Conservation (phyloP, 2,888 invertebrate species). For the Poecilus cupreus region DNA sequence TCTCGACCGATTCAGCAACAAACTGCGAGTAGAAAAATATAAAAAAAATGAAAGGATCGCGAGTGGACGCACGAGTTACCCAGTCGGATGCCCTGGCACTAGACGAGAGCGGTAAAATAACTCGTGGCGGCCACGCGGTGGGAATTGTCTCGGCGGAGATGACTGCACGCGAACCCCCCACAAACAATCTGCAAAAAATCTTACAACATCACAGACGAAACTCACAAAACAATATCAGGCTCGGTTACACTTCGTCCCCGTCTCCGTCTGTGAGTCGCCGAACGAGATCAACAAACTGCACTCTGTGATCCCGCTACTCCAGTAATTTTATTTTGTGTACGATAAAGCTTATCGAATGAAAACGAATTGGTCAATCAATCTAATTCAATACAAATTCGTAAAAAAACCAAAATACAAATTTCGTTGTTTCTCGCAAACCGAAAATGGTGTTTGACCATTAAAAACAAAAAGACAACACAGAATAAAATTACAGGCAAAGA, state of each 20-base stretch:
- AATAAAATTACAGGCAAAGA: conserved; percentile 58
- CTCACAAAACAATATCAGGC: conserved; percentile 59
- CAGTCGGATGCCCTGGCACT: conserved; percentile 3
- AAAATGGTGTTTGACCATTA: conserved; percentile 46
- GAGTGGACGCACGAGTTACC: neutral
- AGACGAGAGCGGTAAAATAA: conserved; percentile 4
- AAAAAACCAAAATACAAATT: conserved; percentile 56
- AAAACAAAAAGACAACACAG: conserved; percentile 52
- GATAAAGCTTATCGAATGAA: conserved; percentile 4
- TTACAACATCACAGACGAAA: conserved; percentile 59
- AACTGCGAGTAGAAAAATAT: conserved; percentile 41
- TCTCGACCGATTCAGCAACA: conserved; percentile 42
- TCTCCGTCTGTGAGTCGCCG: conserved; percentile 55
- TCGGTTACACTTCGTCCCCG: conserved; percentile 53
- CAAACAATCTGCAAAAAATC: conserved; percentile 59
- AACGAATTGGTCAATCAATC: conserved; percentile 38
- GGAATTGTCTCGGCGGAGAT: conserved; percentile 45
- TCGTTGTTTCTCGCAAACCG: conserved; percentile 51
- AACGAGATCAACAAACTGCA: conserved; percentile 22
- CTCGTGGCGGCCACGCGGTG: conserved; percentile 9
- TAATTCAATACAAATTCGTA: conserved; percentile 43
- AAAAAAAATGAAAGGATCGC: conserved; percentile 35
- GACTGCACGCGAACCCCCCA: conserved; percentile 29
- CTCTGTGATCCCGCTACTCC: neutral
- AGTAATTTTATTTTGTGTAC: conserved; percentile 57